Evolutionary conservation across 1,140 invertebrate species (phyloP).

Genomic region (Sycobia sp.): DNA sequence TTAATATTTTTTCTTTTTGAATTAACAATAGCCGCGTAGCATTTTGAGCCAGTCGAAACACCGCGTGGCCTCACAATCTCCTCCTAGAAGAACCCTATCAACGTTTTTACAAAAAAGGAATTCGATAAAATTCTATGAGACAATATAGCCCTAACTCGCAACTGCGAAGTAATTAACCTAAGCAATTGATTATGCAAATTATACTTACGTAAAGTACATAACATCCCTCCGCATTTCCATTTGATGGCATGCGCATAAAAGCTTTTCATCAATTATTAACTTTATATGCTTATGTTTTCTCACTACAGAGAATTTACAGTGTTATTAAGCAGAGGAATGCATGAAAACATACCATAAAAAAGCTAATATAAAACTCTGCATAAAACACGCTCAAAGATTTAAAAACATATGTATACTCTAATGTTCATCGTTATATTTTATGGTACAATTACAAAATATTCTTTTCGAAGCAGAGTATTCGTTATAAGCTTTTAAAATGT

Average conservation of each 20-base stretch:
- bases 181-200: constrained; percentile 9
- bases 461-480: constrained; percentile 7
- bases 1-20: not conserved
- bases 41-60: constrained; percentile 42
- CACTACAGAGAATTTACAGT: constrained; percentile 4
- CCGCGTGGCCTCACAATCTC: constrained; percentile 34
- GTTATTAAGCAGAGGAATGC: constrained; percentile 7
- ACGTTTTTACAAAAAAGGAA: constrained; percentile 18
- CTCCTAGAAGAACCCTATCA: constrained; percentile 36
- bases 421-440: not conserved
- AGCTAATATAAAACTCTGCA: constrained; percentile 9
- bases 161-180: constrained; percentile 34
- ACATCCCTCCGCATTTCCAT: constrained; percentile 33
- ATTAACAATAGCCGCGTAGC: constrained; percentile 36
- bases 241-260: constrained; percentile 37
- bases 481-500: constrained; percentile 7
- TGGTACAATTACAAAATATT: not conserved
- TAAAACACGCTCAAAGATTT: constrained; percentile 15
- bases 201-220: constrained; percentile 45
- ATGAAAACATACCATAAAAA: constrained; percentile 8
- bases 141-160: constrained; percentile 14
- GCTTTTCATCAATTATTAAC: constrained; percentile 12
- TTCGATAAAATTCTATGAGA: constrained; percentile 11
- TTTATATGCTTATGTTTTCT: not conserved
- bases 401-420: not conserved